Evolutionary conservation across 2,888 invertebrate species (phyloP), one percentile per base, ranked within the genome.

Genomic region (Athrips mouffetella): DNA sequence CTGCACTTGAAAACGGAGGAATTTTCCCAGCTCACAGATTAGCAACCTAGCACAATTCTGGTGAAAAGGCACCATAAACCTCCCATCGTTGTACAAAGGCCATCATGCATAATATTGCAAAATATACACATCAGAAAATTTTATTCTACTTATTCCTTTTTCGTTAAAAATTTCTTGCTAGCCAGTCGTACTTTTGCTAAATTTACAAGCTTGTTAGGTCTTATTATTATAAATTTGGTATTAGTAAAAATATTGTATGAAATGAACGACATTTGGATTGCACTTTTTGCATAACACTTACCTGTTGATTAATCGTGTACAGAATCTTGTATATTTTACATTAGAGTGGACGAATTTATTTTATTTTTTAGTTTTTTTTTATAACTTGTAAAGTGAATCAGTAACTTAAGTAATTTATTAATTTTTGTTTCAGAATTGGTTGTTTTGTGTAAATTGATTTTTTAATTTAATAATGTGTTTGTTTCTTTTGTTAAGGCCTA

Each of bases 211-310:
- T n/a, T n/a, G n/a, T n/a, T n/a, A n/a, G n/a, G n/a, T n/a, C n/a
- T n/a, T n/a, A n/a, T n/a, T n/a, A n/a, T n/a, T n/a, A n/a, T n/a
- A n/a, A 37, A n/a, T n/a, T 11, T 21, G 20, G 37, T 31, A 44
- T 44, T 44, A 44, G 44, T 42, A 25, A 35, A n/a, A 35, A 45
- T 45, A 45, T 27, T 42, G 25, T 50, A 35, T n/a, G 40, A 47
- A 37, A 20, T 29, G 39, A 48, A 21, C 50, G 55, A 70, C 53
- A 72, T 70, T 72, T 73, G 63, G 62, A 78, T 76, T 75, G 84
- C 85, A 85, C 84, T 85, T 80, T 84, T 86, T 85, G 79, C 76
- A 78, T 82, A 69, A 81, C 83, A 85, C 85, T 53, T 73, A 76
- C 73, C 74, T 85, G 85, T 85, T 85, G 70, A 81, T 79, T 77